phyloP scores from a whole-genome alignment of 2,888 invertebrate genomes.

The Poecilobothrus nobilitatus region DNA sequence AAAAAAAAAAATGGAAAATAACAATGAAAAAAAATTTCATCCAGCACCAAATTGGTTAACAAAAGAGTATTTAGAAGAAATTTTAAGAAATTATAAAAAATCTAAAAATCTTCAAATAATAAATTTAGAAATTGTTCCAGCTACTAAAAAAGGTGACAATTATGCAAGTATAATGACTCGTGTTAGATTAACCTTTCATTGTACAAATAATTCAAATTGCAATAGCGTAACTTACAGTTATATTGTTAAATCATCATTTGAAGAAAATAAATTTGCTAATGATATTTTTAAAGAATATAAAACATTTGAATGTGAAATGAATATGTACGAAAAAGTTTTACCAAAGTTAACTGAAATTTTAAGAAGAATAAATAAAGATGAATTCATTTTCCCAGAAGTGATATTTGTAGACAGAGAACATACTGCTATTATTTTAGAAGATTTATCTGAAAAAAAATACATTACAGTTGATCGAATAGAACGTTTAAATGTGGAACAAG shows the following conservation, averaged over 20 bases:
- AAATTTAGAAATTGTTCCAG: conserved; percentile 27
- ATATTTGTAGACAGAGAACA: conserved; percentile 32
- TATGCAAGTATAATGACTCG: conserved; percentile 34
- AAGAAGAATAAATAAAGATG: conserved; percentile 22
- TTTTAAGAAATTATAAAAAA: conserved; percentile 27
- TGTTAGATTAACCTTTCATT: conserved; percentile 28
- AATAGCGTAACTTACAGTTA: conserved; percentile 21
- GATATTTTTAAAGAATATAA: conserved; percentile 28
- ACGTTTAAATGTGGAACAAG: conserved; percentile 40
- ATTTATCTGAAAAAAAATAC: conserved; percentile 27
- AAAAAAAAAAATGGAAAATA: not conserved
- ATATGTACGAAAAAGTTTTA: conserved; percentile 33
- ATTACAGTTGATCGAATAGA: conserved; percentile 26
- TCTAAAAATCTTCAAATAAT: conserved; percentile 27
- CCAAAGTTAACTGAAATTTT: conserved; percentile 29
- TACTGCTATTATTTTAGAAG: conserved; percentile 33
- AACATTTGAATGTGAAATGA: conserved; percentile 32
- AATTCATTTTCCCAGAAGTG: conserved; percentile 32
- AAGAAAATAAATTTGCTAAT: conserved; percentile 28
- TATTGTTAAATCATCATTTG: conserved; percentile 32
- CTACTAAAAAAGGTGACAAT: conserved; percentile 34
- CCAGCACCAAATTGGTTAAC: conserved; percentile 30
- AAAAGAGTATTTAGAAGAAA: conserved; percentile 28
- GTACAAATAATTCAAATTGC: conserved; percentile 20
- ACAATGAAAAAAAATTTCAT: conserved; percentile 15